Evolutionary conservation across 2,888 invertebrate genomes (phyloP).

Genomic region (Macaria notata): DNA sequence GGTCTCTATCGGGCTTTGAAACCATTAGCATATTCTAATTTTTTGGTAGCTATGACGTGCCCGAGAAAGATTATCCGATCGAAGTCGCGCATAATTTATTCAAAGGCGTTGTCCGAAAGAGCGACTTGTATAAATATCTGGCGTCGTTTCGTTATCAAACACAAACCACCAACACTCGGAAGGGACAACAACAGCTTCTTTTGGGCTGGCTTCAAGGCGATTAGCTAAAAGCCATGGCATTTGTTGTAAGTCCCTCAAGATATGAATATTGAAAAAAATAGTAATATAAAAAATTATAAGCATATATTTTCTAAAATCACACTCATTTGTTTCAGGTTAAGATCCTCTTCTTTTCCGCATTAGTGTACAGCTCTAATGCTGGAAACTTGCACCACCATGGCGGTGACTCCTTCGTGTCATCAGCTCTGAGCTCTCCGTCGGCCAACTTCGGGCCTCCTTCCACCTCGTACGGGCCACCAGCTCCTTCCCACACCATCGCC

Average conservation of each 20-base stretch:
- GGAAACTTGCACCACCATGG: conserved; percentile 53
- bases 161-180: conserved; percentile 66
- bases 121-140: conserved; percentile 76
- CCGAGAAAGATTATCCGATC: conserved; percentile 45
- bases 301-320: conserved; percentile 8
- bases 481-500: conserved; percentile 26
- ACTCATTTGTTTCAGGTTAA: conserved; percentile 64
- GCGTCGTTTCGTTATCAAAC: conserved; percentile 57
- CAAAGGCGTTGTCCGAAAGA: conserved; percentile 60
- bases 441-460: conserved; percentile 67
- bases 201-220: conserved; percentile 71
- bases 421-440: conserved; percentile 63
- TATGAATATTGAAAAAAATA: conserved; percentile 13
- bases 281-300: conserved; percentile 4
- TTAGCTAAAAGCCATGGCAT: conserved; percentile 81
- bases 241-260: conserved; percentile 67
- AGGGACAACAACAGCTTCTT: conserved; percentile 67
- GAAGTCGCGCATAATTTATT: conserved; percentile 58
- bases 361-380: conserved; percentile 62
- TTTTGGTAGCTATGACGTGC: conserved; percentile 44
- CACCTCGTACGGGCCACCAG: conserved; percentile 52
- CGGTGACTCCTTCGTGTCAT: conserved; percentile 61
- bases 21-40: conserved; percentile 41
- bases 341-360: conserved; percentile 59
- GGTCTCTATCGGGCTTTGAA: conserved; percentile 30